phyloP scores from a whole-genome alignment of 2,113 vertebrate species.

The Dryoscopus gambensis region DNA sequence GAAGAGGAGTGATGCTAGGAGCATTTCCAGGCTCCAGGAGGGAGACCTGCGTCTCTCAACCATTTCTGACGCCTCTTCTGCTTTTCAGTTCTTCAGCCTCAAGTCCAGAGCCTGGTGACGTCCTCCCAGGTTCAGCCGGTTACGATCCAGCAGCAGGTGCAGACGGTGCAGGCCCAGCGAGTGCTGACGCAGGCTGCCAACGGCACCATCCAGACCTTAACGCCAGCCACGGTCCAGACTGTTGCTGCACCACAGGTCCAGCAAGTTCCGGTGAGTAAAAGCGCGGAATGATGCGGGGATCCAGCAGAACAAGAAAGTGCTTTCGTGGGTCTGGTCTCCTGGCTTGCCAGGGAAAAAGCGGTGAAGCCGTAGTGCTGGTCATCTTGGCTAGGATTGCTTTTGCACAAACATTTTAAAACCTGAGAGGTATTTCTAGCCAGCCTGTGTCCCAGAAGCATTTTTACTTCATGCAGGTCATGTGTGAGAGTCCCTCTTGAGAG shows the following conservation, averaged over 20 bases:
- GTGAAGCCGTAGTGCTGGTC: background rate
- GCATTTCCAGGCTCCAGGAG: background rate
- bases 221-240: slow-evolving; percentile 86
- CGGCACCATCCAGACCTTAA: slow-evolving; percentile 88
- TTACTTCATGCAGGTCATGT: background rate
- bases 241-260: slow-evolving; percentile 89
- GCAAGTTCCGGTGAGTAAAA: slow-evolving; percentile 81
- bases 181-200: slow-evolving; percentile 84
- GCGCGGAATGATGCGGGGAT: fast-evolving
- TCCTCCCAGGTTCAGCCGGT: slow-evolving; percentile 90
- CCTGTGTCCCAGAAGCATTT: background rate
- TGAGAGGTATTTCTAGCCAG: background rate
- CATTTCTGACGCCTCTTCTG: background rate
- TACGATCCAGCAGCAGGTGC: slow-evolving; percentile 91
- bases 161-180: slow-evolving; percentile 78
- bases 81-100: slow-evolving; percentile 89
- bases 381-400: background rate
- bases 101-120: slow-evolving; percentile 91
- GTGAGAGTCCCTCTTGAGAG: background rate
- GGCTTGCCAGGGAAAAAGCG: background rate
- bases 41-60: background rate
- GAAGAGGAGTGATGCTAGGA: background rate
- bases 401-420: background rate
- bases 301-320: background rate
- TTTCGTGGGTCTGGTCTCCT: background rate